Percentiles rank a stretch among this genome's conserved stretches.
These are phyloP conservation scores for Galagoides demidoff DNA, from an alignment of 2,797 vertebrate species.

Conservation along the genomic window DNA sequence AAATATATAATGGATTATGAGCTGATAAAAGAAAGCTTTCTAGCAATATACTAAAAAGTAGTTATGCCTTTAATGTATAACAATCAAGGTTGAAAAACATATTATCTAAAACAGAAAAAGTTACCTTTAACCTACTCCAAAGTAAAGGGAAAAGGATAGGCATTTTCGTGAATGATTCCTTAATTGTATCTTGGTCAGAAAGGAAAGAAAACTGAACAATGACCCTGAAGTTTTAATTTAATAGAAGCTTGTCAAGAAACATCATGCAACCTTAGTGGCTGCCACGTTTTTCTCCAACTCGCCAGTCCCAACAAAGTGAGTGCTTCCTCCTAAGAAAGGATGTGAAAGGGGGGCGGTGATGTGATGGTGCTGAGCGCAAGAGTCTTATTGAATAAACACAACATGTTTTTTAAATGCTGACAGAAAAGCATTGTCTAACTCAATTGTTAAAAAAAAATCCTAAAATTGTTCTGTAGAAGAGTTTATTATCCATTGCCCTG, in stretches of 20 bases:
- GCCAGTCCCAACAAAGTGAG: background rate
- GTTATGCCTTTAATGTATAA: background rate
- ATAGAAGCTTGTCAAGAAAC: conserved; percentile 41
- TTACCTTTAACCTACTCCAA: background rate
- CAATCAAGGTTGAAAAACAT: background rate
- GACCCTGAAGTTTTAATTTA: conserved; percentile 22
- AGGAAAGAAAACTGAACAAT: conserved; percentile 11
- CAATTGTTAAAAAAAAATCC: background rate
- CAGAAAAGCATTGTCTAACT: background rate
- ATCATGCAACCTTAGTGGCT: background rate
- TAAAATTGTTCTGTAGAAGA: conserved; percentile 15
- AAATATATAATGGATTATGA: background rate
- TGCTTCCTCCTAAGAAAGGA: background rate
- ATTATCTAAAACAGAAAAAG: background rate
- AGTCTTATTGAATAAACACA: conserved; percentile 54
- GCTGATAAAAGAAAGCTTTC: conserved; percentile 22
- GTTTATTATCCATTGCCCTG: background rate
- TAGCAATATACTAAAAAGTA: background rate
- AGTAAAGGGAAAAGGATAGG: conserved; percentile 34
- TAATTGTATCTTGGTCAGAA: background rate
- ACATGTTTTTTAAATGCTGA: conserved; percentile 41
- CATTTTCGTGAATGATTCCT: background rate
- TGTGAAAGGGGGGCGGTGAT: too few species aligned
- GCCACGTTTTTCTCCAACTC: background rate
- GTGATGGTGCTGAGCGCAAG: background rate